These are phyloP conservation scores for Empis livida DNA, from an alignment of 2,888 invertebrate genomes.

Conservation along the genomic window DNA sequence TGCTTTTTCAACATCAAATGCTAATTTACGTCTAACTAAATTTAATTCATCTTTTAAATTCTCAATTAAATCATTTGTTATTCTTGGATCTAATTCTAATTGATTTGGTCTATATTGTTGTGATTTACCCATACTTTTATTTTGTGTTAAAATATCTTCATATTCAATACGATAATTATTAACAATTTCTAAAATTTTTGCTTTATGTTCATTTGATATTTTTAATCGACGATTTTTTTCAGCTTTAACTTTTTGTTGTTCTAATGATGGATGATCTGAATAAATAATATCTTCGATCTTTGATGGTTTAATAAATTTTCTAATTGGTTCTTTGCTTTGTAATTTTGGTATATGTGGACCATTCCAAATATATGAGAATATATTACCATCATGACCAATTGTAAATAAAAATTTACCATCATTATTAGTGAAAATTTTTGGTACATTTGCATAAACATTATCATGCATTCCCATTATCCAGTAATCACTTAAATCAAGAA, in stretches of 20 bases:
- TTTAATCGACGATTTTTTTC: slow-evolving; percentile 49
- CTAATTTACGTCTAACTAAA: slow-evolving; percentile 49
- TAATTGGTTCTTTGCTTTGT: not conserved
- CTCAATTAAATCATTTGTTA: slow-evolving; percentile 46
- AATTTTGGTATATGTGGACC: slow-evolving; percentile 14
- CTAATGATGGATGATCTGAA: slow-evolving; percentile 32
- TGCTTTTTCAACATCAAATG: slow-evolving; percentile 57
- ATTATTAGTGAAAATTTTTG: slow-evolving; percentile 47
- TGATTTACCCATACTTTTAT: slow-evolving; percentile 44
- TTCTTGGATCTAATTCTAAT: slow-evolving; percentile 53
- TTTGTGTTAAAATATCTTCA: slow-evolving; percentile 40
- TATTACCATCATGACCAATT: slow-evolving; percentile 62
- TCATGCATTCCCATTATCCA: slow-evolving; percentile 66
- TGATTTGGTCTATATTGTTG: slow-evolving; percentile 46
- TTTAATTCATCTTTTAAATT: slow-evolving; percentile 47
- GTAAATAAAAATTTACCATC: slow-evolving; percentile 44
- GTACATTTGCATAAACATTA: slow-evolving; percentile 51
- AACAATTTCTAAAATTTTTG: slow-evolving; percentile 42
- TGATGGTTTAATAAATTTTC: not conserved
- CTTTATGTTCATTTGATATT: slow-evolving; percentile 51
- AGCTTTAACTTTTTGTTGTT: slow-evolving; percentile 54
- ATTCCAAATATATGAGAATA: slow-evolving; percentile 54
- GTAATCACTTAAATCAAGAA: slow-evolving; percentile 47
- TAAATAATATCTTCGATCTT: slow-evolving; percentile 23
- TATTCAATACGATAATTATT: slow-evolving; percentile 44